Evolutionary conservation across 2,797 vertebrate species (phyloP).

Genomic region (Myioborus melanocephalus): DNA sequence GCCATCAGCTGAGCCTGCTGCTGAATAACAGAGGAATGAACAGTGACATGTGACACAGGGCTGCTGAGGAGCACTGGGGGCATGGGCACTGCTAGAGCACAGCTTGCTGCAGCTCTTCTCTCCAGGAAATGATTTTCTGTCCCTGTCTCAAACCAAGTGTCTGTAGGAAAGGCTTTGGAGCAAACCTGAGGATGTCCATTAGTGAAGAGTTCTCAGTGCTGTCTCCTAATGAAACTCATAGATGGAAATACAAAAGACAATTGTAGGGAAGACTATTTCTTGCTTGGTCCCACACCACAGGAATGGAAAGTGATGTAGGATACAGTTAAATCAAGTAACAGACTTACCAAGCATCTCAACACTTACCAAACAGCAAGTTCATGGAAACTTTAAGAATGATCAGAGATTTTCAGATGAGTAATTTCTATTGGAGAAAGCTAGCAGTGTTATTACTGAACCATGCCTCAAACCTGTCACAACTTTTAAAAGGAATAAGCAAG

Average conservation of each 20-base stretch:
- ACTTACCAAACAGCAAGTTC: neutral
- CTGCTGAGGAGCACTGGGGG: neutral
- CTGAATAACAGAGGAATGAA: neutral
- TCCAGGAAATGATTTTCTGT: neutral
- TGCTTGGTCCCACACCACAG: neutral
- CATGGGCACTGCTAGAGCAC: neutral
- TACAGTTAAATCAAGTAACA: neutral
- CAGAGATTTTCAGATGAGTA: neutral
- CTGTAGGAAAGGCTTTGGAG: neutral
- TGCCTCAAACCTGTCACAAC: neutral
- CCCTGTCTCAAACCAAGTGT: neutral
- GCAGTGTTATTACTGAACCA: neutral
- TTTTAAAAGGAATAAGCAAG: neutral
- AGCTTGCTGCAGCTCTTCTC: neutral
- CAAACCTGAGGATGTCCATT: neutral
- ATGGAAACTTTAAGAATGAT: neutral
- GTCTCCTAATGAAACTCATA: neutral
- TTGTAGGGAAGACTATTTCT: neutral
- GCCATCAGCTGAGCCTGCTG: neutral
- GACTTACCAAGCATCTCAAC: neutral
- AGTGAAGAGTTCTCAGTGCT: neutral
- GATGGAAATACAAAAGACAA: neutral
- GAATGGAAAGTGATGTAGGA: neutral
- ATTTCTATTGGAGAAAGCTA: neutral
- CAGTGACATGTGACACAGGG: neutral